These are phyloP conservation scores for Oscheius sp. DNA, from an alignment of 1,140 invertebrate species.

Conservation along the genomic window DNA sequence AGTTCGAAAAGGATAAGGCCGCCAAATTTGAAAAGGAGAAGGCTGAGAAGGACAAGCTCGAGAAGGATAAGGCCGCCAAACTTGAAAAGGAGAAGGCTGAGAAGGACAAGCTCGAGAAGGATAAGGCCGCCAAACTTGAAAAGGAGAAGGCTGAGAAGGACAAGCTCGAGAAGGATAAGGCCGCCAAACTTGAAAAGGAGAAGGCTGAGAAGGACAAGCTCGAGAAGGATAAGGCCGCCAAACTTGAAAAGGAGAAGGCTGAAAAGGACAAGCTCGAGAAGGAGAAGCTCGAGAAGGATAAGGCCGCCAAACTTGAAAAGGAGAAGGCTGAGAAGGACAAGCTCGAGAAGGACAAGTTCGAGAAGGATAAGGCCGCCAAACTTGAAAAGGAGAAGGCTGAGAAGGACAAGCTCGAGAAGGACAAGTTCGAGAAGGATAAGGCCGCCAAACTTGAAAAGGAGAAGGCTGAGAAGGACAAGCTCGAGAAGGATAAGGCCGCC, in stretches of 20 bases:
- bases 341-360: not conserved
- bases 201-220: not conserved
- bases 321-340: constrained; percentile 1
- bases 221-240: constrained; percentile 2
- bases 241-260: not conserved
- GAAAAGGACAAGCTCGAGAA: constrained; percentile 4
- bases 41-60: not conserved
- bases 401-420: not conserved
- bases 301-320: not conserved
- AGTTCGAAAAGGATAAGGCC: not conserved
- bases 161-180: not conserved
- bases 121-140: not conserved
- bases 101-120: not conserved
- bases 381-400: not conserved
- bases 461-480: not conserved
- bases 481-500: not conserved
- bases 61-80: constrained; percentile 3
- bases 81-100: not conserved
- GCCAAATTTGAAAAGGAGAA: not conserved
- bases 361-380: not conserved
- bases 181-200: not conserved
- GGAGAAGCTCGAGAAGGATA: not conserved
- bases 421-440: not conserved
- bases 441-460: not conserved
- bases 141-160: constrained; percentile 6